Percentiles rank a stretch among this genome's conserved stretches.
Conservation (phyloP, 2,888 invertebrate species). For the Pegoplata infirma region DNA sequence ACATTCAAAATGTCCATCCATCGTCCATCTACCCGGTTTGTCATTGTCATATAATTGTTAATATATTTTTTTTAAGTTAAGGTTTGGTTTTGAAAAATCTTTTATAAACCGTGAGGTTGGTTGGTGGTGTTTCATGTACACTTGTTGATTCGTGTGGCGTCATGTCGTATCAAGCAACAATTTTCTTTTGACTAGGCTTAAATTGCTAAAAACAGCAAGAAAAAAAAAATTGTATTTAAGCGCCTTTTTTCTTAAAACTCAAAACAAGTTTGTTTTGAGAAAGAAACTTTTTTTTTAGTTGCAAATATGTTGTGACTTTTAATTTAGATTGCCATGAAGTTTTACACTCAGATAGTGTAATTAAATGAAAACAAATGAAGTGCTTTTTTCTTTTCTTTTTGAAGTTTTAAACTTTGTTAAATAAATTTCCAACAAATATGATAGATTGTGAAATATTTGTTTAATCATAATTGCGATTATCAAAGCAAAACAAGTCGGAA, state of each 20-base stretch:
- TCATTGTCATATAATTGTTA: not conserved
- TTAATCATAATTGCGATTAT: too few species aligned
- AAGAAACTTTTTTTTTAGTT: not conserved
- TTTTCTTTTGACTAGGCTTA: conserved; percentile 24
- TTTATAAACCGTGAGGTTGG: too few species aligned
- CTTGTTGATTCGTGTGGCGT: not conserved
- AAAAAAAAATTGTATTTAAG: conserved; percentile 45
- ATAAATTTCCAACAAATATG: too few species aligned
- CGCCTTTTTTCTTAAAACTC: conserved; percentile 19
- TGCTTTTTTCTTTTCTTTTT: too few species aligned
- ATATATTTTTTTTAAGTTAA: not conserved
- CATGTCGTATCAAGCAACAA: not conserved
- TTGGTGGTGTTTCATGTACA: not conserved
- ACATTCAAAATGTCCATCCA: not conserved
- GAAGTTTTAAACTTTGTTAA: not conserved
- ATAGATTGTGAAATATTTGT: too few species aligned
- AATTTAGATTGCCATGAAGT: conserved; percentile 50
- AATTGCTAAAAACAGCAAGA: conserved; percentile 16
- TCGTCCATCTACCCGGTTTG: not conserved
- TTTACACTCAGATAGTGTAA: not conserved
- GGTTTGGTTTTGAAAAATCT: too few species aligned
- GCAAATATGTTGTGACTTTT: conserved; percentile 58
- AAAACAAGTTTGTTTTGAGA: conserved; percentile 37
- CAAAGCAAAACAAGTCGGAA: too few species aligned
- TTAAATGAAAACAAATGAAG: not conserved